Percentiles rank a stretch among this genome's conserved stretches.
Conservation (phyloP, 2,888 invertebrate genomes). For the Ichneumoninae sp. region DNA sequence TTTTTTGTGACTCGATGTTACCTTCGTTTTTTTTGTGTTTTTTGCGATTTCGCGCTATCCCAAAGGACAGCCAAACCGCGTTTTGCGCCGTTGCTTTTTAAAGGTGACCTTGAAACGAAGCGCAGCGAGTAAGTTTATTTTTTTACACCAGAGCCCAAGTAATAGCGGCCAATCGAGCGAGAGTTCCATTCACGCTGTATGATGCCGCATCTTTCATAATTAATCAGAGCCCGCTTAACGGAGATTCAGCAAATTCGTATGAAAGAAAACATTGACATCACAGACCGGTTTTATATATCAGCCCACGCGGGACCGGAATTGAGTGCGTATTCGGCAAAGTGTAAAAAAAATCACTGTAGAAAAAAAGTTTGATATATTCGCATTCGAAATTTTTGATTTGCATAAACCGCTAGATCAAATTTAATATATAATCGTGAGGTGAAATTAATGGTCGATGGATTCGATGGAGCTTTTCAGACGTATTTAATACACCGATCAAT, state of each 20-base stretch:
- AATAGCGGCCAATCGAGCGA: not conserved
- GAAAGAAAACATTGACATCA: constrained; percentile 37
- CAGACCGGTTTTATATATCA: constrained; percentile 39
- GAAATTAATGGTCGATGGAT: too few relatives aligned
- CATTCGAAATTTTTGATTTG: too few relatives aligned
- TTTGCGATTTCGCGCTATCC: not conserved
- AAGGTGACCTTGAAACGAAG: constrained; percentile 9
- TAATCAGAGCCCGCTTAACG: not conserved
- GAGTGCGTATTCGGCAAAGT: constrained; percentile 15
- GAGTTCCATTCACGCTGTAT: not conserved
- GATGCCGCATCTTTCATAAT: not conserved
- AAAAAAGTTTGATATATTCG: too few relatives aligned
- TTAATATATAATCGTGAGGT: too few relatives aligned
- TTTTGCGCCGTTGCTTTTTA: not conserved
- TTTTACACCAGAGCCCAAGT: not conserved
- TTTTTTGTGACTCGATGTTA: not conserved
- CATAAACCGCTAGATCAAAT: too few relatives aligned
- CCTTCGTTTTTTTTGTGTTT: not conserved
- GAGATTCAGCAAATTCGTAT: not conserved
- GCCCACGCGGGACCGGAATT: constrained; percentile 22
- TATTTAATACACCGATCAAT: too few relatives aligned
- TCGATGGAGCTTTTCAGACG: too few relatives aligned
- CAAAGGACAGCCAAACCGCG: not conserved
- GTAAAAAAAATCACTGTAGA: too few relatives aligned
- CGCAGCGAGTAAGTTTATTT: not conserved